Base-by-base conservation (phyloP, 2,888 invertebrate species). In the Epiblema foenella region DNA sequence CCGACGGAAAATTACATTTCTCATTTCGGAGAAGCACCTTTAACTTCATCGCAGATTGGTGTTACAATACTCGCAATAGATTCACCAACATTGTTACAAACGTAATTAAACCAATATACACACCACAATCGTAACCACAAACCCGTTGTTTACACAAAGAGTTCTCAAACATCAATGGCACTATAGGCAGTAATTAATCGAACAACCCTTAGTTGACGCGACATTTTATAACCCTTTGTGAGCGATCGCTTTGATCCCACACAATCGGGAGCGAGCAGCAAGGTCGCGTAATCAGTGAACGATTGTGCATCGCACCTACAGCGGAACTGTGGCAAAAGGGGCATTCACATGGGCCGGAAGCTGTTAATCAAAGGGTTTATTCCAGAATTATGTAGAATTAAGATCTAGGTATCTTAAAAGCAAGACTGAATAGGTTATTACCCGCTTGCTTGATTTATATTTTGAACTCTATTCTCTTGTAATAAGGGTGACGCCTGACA, bases 201-300 rank as follows among this genome's bases (percentile, higher is more conserved):
- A 74, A 76, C 80, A 82, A 81, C 78, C 76, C 77, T 77, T 78
- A 79, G 83, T 82, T 86, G 87, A 86, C 87, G 86, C 78, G 82
- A 75, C 85, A 83, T 89, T 91, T 89, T 88, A 84, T 85, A 88
- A 86, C 85, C 87, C 89, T 90, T 90, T 90, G 90, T 89, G 84
- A 84, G 79, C 81, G 88, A 88, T 88, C 87, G 86, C 89, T 90
- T 90, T 90, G 89, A 89, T 89, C 85, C 82, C 77, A 51, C 17
- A 81, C 84, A 85, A 84, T 85, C 83, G 83, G 79, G 84, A 84
- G 84, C 81, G 80, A 83, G 84, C 83, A 83, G 84, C 83, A 85
- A 87, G 84, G 83, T 80, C 79, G 74, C 68, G 85, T 84, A 88
- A 88, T 89, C 86, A 89, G 81, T 82, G 80, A 80, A 74, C 83